phyloP scores from a whole-genome alignment of 2,888 invertebrate genomes.

The Ennomos erosarius region DNA sequence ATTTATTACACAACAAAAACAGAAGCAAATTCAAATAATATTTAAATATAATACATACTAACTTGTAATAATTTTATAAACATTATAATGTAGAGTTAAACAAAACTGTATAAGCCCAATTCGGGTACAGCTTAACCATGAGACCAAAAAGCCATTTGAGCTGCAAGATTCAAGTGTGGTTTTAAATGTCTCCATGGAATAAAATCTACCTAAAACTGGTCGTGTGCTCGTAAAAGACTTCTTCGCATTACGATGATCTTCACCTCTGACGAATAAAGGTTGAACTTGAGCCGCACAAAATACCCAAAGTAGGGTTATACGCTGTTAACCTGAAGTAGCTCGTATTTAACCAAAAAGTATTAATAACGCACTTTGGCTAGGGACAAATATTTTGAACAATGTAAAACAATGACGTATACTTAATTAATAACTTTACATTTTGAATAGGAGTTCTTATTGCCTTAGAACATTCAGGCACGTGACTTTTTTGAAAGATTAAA shows the following conservation, averaged over 20 bases:
- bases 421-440: too few species aligned
- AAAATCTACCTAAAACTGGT: constrained; percentile 59
- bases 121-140: constrained; percentile 51
- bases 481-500: too few species aligned
- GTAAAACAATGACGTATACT: too few species aligned
- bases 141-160: constrained; percentile 50
- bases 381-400: too few species aligned
- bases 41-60: too few species aligned
- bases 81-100: neutral
- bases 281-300: constrained; percentile 37
- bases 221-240: constrained; percentile 63
- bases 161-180: constrained; percentile 51
- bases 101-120: constrained; percentile 23
- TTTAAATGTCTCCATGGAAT: constrained; percentile 57
- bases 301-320: constrained; percentile 27
- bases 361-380: too few species aligned
- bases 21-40: too few species aligned
- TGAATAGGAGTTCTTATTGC: too few species aligned
- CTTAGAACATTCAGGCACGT: too few species aligned
- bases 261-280: constrained; percentile 59
- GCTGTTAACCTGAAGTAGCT: neutral
- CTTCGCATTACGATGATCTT: constrained; percentile 60
- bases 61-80: too few species aligned
- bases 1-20: too few species aligned
- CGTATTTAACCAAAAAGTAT: too few species aligned